Evolutionary conservation across 2,888 invertebrate species (phyloP).

Genomic region (Drosophila parthenogenetica): DNA sequence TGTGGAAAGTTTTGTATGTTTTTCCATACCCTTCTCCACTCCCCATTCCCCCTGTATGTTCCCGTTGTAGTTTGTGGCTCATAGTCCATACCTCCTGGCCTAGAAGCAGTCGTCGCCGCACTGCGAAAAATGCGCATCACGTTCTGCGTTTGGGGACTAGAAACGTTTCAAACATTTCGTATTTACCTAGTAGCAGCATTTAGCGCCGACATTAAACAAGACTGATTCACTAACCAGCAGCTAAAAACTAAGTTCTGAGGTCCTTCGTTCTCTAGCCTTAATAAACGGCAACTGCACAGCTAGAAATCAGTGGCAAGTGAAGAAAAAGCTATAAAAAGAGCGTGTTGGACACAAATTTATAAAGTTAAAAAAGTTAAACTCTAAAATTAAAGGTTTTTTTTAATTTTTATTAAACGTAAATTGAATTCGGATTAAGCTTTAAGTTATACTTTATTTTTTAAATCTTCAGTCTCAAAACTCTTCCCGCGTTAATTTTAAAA

Average conservation of each 20-base stretch:
- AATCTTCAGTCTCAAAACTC: too few relatives aligned
- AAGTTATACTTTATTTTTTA: too few relatives aligned
- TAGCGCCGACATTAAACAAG: constrained; percentile 61
- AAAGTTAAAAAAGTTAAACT: too few relatives aligned
- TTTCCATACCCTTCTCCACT: constrained; percentile 6
- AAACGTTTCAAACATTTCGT: constrained; percentile 49
- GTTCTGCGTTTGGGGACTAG: constrained; percentile 68
- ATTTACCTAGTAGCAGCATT: constrained; percentile 76
- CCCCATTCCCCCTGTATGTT: too few relatives aligned
- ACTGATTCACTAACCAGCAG: constrained; percentile 26
- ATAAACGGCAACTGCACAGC: constrained; percentile 35
- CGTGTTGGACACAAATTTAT: too few relatives aligned
- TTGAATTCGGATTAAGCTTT: too few relatives aligned
- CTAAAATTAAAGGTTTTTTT: too few relatives aligned
- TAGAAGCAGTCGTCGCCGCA: constrained; percentile 44
- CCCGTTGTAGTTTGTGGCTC: background rate
- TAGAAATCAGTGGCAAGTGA: constrained; percentile 5
- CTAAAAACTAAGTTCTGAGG: constrained; percentile 4
- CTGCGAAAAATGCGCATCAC: constrained; percentile 81
- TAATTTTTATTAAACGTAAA: too few relatives aligned
- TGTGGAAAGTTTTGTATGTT: constrained; percentile 65
- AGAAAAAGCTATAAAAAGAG: constrained; percentile 14
- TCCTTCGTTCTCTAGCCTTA: constrained; percentile 35
- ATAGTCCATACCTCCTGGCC: background rate
- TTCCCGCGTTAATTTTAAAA: too few relatives aligned